Evolutionary conservation across 2,888 invertebrate genomes (phyloP), one percentile per base, ranked within the genome.

Genomic region (Xestia rhomboidea): DNA sequence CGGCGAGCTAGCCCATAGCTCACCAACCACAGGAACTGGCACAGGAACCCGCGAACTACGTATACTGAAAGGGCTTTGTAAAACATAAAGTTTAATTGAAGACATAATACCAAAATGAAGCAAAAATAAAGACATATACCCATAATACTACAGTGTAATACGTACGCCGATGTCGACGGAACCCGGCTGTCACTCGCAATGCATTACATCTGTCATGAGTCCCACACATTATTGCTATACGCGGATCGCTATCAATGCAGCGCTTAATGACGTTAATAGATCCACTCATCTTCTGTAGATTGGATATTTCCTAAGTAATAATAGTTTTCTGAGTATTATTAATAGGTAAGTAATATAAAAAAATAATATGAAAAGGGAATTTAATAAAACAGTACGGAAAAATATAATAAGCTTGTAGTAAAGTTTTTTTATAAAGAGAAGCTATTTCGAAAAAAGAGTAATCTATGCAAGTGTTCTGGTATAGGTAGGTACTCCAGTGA

Each of bases 141-240:
- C 8, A 13, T 51, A 64, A 11, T 15, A 51, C 27, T 30, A 38
- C 24, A 21, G 7, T 67, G 54, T 8, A n/a, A 54, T 7, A 41
- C 38, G 41, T 1, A 8, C 2, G 21, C 15, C 24, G 51, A 46
- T n/a, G 30, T 67, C n/a, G 24, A 66, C 51, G 67, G 69, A 78
- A 79, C 60, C 60, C 60, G 60, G 44, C 77, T 82, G 82, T 84
- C 87, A 87, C 30, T 57, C 71, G 41, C 79, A 76, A 77, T 77
- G 74, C 72, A 73, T 82, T 87, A 86, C 76, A 70, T 66, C 76
- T 78, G 77, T 76, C 75, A 82, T 80, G 80, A 82, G 80, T 87
- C 70, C 80, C 54, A 70, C 72, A 82, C 76, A 82, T 82, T 79
- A 86, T 79, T 77, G 80, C 73, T 68, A 70, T 57, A 34, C 68